These are phyloP conservation scores for Amiota minor DNA, from an alignment of 2,888 invertebrate genomes.

Conservation along the genomic window DNA sequence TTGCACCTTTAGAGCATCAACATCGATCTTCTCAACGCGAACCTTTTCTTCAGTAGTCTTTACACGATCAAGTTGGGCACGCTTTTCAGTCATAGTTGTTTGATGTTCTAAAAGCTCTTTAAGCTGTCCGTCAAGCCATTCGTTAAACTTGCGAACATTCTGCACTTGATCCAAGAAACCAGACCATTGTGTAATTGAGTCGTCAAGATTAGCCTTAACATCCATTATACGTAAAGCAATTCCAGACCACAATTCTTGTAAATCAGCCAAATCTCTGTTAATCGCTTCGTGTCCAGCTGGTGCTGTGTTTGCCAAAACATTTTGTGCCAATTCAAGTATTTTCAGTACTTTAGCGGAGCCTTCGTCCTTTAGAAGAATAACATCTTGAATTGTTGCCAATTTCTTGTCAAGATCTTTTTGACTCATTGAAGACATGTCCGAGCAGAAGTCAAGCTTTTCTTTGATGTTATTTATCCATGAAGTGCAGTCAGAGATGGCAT, in stretches of 20 bases:
- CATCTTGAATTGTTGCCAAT: slow-evolving; percentile 87
- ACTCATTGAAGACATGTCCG: slow-evolving; percentile 85
- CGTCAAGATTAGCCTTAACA: slow-evolving; percentile 89
- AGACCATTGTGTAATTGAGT: slow-evolving; percentile 92
- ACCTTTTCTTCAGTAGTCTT: slow-evolving; percentile 91
- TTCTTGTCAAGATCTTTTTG: slow-evolving; percentile 91
- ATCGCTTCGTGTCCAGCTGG: slow-evolving; percentile 90
- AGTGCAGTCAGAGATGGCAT: slow-evolving; percentile 84
- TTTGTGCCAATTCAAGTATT: slow-evolving; percentile 92
- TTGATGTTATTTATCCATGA: slow-evolving; percentile 89
- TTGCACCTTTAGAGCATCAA: slow-evolving; percentile 87
- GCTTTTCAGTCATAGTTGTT: slow-evolving; percentile 88
- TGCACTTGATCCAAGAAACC: slow-evolving; percentile 92
- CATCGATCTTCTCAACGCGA: slow-evolving; percentile 90
- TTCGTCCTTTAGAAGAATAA: slow-evolving; percentile 92
- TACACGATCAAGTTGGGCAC: slow-evolving; percentile 87
- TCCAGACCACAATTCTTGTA: slow-evolving; percentile 93
- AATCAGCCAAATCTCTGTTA: slow-evolving; percentile 84
- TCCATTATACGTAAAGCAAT: slow-evolving; percentile 91
- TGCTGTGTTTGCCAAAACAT: slow-evolving; percentile 91
- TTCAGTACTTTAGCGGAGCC: slow-evolving; percentile 91
- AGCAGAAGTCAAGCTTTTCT: slow-evolving; percentile 89
- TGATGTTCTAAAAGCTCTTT: slow-evolving; percentile 84
- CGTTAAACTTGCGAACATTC: slow-evolving; percentile 86
- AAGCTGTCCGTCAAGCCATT: slow-evolving; percentile 83